phyloP scores from a whole-genome alignment of 2,888 invertebrate species.

The Taphrorychus bicolor region DNA sequence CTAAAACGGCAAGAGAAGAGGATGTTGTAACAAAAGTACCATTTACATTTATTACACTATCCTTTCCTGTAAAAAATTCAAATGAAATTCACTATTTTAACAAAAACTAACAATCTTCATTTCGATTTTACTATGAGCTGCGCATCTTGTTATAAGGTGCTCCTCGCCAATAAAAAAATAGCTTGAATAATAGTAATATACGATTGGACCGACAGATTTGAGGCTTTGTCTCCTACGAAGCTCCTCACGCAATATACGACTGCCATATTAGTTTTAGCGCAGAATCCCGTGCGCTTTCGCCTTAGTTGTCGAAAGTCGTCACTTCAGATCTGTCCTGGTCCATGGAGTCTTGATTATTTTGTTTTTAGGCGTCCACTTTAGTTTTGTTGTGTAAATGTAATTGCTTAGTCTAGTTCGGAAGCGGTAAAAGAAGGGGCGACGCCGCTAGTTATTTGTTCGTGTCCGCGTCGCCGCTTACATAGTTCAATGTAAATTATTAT shows the following conservation, averaged over 20 bases:
- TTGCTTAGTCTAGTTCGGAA: slow-evolving; percentile 1
- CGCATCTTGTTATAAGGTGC: not conserved
- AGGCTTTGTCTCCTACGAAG: slow-evolving; percentile 6
- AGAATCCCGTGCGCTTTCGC: slow-evolving; percentile 42
- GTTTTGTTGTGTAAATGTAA: slow-evolving; percentile 17
- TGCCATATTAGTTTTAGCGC: slow-evolving; percentile 60
- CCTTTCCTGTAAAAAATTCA: no score
- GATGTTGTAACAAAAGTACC: no score
- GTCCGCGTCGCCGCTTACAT: slow-evolving; percentile 6
- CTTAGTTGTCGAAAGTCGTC: not conserved
- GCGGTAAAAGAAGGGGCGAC: not conserved
- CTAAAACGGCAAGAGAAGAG: no score
- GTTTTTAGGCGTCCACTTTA: slow-evolving; percentile 13
- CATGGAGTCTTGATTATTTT: slow-evolving; percentile 14
- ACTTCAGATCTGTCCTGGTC: slow-evolving; percentile 33
- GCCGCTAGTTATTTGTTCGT: slow-evolving; percentile 17
- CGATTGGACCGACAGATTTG: slow-evolving; percentile 38
- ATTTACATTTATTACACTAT: no score
- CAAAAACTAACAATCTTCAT: no score
- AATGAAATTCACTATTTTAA: no score
- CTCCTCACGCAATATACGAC: slow-evolving; percentile 43
- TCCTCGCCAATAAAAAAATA: no score
- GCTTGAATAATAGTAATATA: not conserved
- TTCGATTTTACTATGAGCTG: no score
- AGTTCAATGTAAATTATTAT: not conserved